Evolutionary conservation across 2,113 vertebrate genomes (phyloP).

Genomic region (Ceyx melanurus): DNA sequence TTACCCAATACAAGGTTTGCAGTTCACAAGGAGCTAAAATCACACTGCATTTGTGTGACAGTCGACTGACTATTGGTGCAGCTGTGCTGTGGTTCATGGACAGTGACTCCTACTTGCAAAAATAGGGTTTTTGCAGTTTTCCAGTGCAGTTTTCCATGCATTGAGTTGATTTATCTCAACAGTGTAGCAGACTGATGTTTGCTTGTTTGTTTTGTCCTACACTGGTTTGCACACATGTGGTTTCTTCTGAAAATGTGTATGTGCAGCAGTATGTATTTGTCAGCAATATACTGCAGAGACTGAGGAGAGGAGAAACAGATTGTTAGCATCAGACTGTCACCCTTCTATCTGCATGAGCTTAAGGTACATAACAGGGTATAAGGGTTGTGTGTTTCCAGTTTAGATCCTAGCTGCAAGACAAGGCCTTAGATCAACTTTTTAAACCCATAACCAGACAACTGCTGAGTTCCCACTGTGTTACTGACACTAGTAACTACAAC

Average conservation of each 20-base stretch:
- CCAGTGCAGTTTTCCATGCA: background rate
- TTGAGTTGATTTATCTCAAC: background rate
- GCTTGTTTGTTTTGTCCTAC: background rate
- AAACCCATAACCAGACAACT: background rate
- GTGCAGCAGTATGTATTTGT: background rate
- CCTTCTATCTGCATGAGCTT: background rate
- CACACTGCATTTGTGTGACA: background rate
- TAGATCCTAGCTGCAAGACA: background rate
- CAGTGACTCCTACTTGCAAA: background rate
- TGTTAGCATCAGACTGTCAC: accelerated
- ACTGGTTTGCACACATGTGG: accelerated
- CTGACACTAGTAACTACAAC: background rate
- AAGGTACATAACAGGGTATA: background rate
- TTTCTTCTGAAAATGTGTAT: background rate
- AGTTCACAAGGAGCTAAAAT: background rate
- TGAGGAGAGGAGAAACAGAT: background rate
- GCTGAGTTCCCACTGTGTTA: background rate
- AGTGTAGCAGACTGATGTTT: background rate
- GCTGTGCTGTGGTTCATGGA: background rate
- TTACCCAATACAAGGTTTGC: background rate
- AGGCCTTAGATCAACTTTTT: background rate
- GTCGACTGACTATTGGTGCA: background rate
- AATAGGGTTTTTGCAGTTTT: background rate
- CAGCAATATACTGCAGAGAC: background rate
- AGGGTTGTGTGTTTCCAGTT: background rate